Base-by-base conservation (phyloP, 2,797 vertebrate genomes). In the Acanthornis magna region DNA sequence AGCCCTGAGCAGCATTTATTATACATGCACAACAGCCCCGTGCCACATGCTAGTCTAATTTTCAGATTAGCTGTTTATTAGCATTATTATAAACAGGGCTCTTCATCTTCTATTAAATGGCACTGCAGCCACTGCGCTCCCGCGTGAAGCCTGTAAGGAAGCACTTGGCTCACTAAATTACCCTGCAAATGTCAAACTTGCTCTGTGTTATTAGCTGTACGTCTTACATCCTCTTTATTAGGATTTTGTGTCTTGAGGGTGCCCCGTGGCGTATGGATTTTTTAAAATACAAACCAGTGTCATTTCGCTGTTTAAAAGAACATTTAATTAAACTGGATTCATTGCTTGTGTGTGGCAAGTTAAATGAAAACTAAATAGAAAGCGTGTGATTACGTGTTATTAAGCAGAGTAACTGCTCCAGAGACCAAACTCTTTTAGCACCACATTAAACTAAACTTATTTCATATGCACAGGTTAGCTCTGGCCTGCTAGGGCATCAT, bases 391-490 rank as follows among this genome's bases (percentile, higher is more conserved):
- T 97, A 96, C 97, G 97, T 97, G 97, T 98, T 98, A 98, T 98
- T 98, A 98, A 98, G 97, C 97, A 96, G 93, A 97, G 96, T 93
- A 90, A 94, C 96, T 88, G 95, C 98, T 98, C 97, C 82, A 85
- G 98, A 98, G 98, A 99, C 95, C 96, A 94, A 85, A 89, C 95
- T 97, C 98, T 98, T 98, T 98, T 98, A 98, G 98, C 98, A 98
- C 97, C 97, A 98, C 98, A 98, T 98, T 98, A 97, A 98, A 96
- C 98, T 96, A 93, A 97, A 96, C 97, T 98, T 90, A 98, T 99
- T 98, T 98, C 95, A 97, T 97, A 98, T 98, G 97, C 98, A 98
- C 98, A 98, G 98, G 99, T 98, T 98, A 98, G 96, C 98, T 97
- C 91, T 76, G 95, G 97, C 98, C 98, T 98, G 95, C 51, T 97